These are phyloP conservation scores for Bruchidius siliquastri DNA, from an alignment of 2,888 invertebrate genomes.

Conservation along the genomic window DNA sequence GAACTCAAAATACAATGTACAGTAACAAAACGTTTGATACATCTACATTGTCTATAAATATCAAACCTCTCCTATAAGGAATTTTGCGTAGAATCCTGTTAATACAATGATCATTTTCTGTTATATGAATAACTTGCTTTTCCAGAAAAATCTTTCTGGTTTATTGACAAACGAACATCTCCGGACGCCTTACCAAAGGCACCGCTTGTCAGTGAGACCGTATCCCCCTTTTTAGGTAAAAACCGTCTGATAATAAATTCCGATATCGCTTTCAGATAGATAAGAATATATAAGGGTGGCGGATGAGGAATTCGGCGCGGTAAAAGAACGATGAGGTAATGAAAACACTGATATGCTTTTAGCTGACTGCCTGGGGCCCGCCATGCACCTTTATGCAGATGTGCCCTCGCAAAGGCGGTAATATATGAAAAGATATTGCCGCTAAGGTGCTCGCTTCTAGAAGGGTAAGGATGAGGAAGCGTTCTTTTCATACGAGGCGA, in stretches of 20 bases:
- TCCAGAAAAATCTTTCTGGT: too few relatives aligned
- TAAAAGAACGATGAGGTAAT: slow-evolving; percentile 21
- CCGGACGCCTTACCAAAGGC: background rate
- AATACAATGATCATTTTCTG: too few relatives aligned
- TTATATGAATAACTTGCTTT: too few relatives aligned
- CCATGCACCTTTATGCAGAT: background rate
- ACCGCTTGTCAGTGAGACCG: background rate
- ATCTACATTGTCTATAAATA: too few relatives aligned
- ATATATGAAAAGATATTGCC: background rate
- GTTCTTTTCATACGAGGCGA: background rate
- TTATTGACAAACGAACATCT: background rate
- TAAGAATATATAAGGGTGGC: background rate
- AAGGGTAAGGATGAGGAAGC: background rate
- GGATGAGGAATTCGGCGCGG: slow-evolving; percentile 7
- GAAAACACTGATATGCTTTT: slow-evolving; percentile 25
- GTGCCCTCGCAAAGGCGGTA: background rate
- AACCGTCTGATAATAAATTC: background rate
- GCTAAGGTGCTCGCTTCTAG: background rate
- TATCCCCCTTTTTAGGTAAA: background rate
- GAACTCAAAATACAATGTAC: too few relatives aligned
- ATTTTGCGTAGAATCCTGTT: too few relatives aligned
- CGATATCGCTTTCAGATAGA: background rate
- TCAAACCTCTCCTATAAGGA: too few relatives aligned
- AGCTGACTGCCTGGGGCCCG: background rate
- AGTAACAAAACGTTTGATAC: too few relatives aligned